Conservation (phyloP, 2,797 vertebrate genomes). For the Hypotaenidia philippensis region DNA sequence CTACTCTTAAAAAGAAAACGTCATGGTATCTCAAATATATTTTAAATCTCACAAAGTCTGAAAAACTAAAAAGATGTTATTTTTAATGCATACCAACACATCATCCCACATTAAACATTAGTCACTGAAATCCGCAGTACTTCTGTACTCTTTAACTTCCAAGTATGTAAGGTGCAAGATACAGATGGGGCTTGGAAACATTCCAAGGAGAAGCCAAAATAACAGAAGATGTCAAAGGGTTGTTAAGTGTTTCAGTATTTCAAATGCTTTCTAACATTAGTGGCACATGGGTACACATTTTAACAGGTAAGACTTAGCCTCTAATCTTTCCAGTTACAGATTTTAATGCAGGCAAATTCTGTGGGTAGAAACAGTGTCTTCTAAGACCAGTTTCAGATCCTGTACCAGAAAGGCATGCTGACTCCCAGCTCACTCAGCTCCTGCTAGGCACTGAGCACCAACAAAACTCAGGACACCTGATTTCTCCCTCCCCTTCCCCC, state of each 20-base stretch:
- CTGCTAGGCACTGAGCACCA: not conserved
- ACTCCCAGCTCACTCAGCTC: not conserved
- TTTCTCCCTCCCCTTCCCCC: not conserved
- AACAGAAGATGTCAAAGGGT: not conserved
- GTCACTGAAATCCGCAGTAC: slow-evolving; percentile 19
- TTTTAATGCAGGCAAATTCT: not conserved
- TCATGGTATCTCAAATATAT: not conserved
- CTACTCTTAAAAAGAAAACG: not conserved
- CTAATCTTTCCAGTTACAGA: not conserved
- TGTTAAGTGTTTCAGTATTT: not conserved
- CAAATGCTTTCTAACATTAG: not conserved
- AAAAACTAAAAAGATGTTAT: slow-evolving; percentile 33
- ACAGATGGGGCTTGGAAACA: not conserved
- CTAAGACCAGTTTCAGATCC: not conserved
- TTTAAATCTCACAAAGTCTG: not conserved
- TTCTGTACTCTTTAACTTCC: slow-evolving; percentile 12
- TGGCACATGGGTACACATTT: not conserved
- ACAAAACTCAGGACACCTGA: not conserved
- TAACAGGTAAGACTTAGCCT: slow-evolving; percentile 3
- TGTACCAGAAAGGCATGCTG: not conserved
- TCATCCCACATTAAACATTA: slow-evolving; percentile 40
- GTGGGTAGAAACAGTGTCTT: not conserved
- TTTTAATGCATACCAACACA: slow-evolving; percentile 54
- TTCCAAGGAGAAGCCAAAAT: slow-evolving; percentile 15
- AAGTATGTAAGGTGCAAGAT: slow-evolving; percentile 11